A percentile compares a stretch with the other conserved stretches of the same genome.
phyloP scores from a whole-genome alignment of 2,797 vertebrate species.

The Coracias cyanogaster region DNA sequence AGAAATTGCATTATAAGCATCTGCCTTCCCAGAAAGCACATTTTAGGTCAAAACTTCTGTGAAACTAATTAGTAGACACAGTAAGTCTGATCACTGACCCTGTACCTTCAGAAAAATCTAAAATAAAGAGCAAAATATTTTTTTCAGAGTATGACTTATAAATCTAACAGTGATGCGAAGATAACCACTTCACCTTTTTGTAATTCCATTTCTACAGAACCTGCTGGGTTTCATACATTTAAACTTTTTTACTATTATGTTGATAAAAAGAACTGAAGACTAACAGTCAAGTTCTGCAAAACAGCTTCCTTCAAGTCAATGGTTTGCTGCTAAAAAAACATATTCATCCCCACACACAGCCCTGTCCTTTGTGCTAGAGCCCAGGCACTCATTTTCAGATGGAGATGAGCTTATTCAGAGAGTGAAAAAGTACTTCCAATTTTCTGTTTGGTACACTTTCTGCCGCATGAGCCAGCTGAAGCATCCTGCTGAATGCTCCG shows the following conservation, averaged over 20 bases:
- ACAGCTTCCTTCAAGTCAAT: background rate
- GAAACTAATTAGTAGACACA: background rate
- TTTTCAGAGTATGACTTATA: too few species aligned
- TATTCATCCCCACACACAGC: background rate
- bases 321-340: background rate
- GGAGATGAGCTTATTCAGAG: background rate
- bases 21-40: background rate
- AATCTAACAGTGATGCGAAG: background rate
- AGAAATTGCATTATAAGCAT: background rate
- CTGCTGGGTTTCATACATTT: background rate
- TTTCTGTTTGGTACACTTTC: background rate
- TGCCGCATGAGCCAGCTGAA: background rate
- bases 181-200: background rate
- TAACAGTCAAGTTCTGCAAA: background rate
- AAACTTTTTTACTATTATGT: background rate
- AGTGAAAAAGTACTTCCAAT: background rate
- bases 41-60: background rate
- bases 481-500: background rate
- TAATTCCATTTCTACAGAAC: background rate
- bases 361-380: accelerated
- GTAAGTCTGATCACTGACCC: background rate
- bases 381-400: background rate
- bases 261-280: background rate
- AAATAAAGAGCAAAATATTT: background rate
- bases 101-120: background rate